Conservation (phyloP, 2,888 invertebrate species). For the Melinopterus prodromus region DNA sequence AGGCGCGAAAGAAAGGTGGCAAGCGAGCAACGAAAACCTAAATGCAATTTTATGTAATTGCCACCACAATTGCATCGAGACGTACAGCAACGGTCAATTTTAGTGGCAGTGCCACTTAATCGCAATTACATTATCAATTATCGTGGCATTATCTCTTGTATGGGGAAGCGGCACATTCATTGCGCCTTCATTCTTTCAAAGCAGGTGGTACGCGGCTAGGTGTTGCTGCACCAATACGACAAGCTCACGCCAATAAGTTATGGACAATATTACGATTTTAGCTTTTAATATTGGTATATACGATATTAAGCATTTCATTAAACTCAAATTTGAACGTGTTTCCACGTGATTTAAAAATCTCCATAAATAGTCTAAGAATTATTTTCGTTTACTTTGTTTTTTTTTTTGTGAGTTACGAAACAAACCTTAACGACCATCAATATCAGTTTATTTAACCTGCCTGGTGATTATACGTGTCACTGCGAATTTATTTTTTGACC, state of each 20-base stretch:
- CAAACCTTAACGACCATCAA: too few relatives aligned
- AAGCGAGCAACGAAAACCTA: neutral
- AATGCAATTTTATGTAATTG: conserved; percentile 4
- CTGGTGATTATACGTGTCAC: too few relatives aligned
- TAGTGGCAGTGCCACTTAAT: conserved; percentile 4
- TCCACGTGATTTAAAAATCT: too few relatives aligned
- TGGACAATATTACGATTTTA: neutral
- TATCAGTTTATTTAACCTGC: too few relatives aligned
- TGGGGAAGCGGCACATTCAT: neutral
- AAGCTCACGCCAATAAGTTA: neutral
- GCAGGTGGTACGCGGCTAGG: neutral
- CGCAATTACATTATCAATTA: conserved; percentile 4
- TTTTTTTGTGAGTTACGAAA: too few relatives aligned
- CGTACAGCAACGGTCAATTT: neutral
- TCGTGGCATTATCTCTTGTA: neutral
- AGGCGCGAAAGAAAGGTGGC: conserved; percentile 4
- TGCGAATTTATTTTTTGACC: too few relatives aligned
- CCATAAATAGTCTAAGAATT: too few relatives aligned
- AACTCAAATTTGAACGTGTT: too few relatives aligned
- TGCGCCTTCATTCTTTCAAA: neutral
- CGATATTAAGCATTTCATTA: too few relatives aligned
- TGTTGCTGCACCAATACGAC: neutral
- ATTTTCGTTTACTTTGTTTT: too few relatives aligned
- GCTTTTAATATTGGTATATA: too few relatives aligned
- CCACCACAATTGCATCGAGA: conserved; percentile 4